These are phyloP conservation scores for Trialeurodes vaporariorum DNA, from an alignment of 1,140 invertebrate species.

Conservation along the genomic window DNA sequence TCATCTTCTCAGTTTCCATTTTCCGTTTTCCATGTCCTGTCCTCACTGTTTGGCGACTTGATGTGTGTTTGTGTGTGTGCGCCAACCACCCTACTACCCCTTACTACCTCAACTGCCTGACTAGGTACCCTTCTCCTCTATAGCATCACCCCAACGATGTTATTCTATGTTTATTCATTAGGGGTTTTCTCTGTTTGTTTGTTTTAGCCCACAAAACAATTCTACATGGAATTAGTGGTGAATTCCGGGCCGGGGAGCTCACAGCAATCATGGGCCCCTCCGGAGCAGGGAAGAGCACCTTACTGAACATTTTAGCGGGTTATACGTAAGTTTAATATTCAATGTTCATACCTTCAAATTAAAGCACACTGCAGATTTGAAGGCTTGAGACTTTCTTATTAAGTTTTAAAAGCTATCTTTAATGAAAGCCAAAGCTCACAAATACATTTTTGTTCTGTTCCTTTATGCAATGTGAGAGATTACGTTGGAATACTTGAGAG, in stretches of 20 bases:
- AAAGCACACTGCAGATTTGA: neutral
- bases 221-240: conserved; percentile 42
- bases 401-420: neutral
- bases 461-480: too few species aligned
- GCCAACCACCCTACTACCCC: too few species aligned
- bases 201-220: conserved; percentile 39
- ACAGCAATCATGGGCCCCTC: conserved; percentile 70
- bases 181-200: too few species aligned
- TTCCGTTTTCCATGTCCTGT: too few species aligned
- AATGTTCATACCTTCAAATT: neutral
- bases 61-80: too few species aligned
- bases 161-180: too few species aligned
- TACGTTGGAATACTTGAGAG: too few species aligned
- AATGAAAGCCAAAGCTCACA: neutral
- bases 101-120: too few species aligned
- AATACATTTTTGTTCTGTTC: conserved; percentile 3
- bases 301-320: conserved; percentile 69
- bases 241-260: conserved; percentile 46
- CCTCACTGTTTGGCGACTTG: too few species aligned
- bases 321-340: conserved; percentile 40
- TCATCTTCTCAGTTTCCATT: too few species aligned
- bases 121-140: too few species aligned
- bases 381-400: neutral
- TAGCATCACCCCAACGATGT: too few species aligned
- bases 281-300: conserved; percentile 83